A percentile compares a stretch with the other conserved stretches of the same genome.
phyloP scores from a whole-genome alignment of 2,113 vertebrate genomes.

The Cynoglossus semilaevis region DNA sequence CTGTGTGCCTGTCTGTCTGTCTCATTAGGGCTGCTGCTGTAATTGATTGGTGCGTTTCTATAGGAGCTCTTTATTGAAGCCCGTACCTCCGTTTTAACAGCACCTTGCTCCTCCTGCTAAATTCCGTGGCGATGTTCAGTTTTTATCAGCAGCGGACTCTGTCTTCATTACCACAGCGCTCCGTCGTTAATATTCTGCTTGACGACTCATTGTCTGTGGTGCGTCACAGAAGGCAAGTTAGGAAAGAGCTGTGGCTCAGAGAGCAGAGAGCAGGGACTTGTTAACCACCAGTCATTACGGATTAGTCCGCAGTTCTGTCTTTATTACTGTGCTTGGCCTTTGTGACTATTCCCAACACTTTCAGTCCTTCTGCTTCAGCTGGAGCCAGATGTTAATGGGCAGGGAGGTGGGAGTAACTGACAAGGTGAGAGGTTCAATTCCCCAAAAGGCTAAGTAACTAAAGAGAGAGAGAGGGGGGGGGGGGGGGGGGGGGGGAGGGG shows the following conservation, averaged over 20 bases:
- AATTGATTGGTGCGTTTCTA: too few relatives aligned
- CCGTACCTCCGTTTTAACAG: not conserved
- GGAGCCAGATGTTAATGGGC: not conserved
- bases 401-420: not conserved
- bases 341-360: not conserved
- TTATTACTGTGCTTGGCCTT: constrained; percentile 32
- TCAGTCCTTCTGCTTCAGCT: not conserved
- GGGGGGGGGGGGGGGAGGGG: too few relatives aligned
- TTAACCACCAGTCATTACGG: constrained; percentile 26
- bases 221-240: constrained; percentile 12
- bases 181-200: constrained; percentile 27
- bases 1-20: too few relatives aligned
- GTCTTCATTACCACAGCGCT: constrained; percentile 11
- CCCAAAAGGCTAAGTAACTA: not conserved
- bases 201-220: constrained; percentile 2
- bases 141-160: constrained; percentile 23
- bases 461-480: too few relatives aligned
- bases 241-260: not conserved
- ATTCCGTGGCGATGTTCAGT: not conserved
- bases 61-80: not conserved
- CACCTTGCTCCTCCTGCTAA: constrained; percentile 7
- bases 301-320: constrained; percentile 39
- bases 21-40: too few relatives aligned
- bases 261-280: constrained; percentile 20
- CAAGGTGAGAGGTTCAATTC: constrained; percentile 7